A percentile compares a stretch with the other conserved stretches of the same genome.
Evolutionary conservation across 2,797 vertebrate species (phyloP).

Genomic region (Oreochromis mossambicus): DNA sequence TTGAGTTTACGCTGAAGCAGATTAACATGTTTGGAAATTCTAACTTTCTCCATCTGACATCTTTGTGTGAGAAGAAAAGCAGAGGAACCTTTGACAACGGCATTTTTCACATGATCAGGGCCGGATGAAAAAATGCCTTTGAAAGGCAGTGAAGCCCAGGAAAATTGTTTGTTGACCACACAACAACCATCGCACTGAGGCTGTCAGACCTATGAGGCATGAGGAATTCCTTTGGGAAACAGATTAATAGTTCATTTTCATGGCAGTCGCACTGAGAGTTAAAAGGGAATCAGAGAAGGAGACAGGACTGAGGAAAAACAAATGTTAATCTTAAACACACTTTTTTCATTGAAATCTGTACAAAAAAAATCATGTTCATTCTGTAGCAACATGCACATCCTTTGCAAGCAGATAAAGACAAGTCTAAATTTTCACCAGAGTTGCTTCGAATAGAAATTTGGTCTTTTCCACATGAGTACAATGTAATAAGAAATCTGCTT

Average conservation of each 20-base stretch:
- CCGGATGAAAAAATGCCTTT: conserved; percentile 75
- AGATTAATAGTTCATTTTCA: conserved; percentile 83
- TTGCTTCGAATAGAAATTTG: conserved; percentile 32
- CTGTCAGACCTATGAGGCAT: conserved; percentile 74
- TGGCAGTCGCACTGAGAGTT: conserved; percentile 62
- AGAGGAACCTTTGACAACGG: conserved; percentile 76
- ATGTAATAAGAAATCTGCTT: conserved; percentile 39
- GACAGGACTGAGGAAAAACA: not conserved
- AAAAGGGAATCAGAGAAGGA: not conserved
- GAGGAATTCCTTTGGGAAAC: conserved; percentile 80
- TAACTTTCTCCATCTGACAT: conserved; percentile 79
- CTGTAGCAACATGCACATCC: conserved; percentile 53
- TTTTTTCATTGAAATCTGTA: not conserved
- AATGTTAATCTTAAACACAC: not conserved
- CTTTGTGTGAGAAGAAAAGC: conserved; percentile 78
- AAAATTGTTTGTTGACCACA: conserved; percentile 86
- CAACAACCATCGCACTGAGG: conserved; percentile 76
- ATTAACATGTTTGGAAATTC: conserved; percentile 80
- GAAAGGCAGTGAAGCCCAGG: conserved; percentile 83
- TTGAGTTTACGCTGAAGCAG: conserved; percentile 65
- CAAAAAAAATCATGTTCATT: conserved; percentile 5
- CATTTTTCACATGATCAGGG: conserved; percentile 80
- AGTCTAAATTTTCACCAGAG: conserved; percentile 36
- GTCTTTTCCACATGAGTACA: conserved; percentile 44
- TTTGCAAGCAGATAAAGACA: conserved; percentile 34